These are phyloP conservation scores for Danio albolineatus DNA, from an alignment of 2,797 vertebrate genomes.

Conservation along the genomic window DNA sequence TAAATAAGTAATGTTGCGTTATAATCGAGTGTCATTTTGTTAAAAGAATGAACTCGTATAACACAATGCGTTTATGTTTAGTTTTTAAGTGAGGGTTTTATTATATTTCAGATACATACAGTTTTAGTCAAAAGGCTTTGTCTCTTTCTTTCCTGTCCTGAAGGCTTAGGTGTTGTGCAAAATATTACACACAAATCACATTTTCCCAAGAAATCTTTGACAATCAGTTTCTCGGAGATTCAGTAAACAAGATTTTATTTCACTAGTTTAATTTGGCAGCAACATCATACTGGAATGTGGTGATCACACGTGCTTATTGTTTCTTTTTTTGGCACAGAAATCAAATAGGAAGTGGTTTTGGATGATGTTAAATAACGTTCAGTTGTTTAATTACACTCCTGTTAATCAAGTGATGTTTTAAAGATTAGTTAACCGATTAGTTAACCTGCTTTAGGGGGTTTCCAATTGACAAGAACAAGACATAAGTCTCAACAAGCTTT, in stretches of 20 bases:
- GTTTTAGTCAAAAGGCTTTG: conserved; percentile 21
- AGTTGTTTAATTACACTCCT: background rate
- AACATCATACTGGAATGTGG: background rate
- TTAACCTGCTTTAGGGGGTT: conserved; percentile 14
- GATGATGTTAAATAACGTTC: background rate
- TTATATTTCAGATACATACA: background rate
- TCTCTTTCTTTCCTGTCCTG: background rate
- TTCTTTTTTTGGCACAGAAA: background rate
- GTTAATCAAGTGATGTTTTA: background rate
- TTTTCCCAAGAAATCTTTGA: background rate
- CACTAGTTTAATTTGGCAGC: background rate
- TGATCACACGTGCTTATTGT: conserved; percentile 24
- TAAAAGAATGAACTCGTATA: background rate
- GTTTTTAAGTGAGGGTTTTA: background rate
- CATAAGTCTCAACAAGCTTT: conserved; percentile 4
- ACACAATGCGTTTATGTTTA: background rate
- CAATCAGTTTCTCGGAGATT: background rate
- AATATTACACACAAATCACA: background rate
- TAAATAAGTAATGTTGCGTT: background rate
- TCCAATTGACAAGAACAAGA: background rate
- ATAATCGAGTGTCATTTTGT: background rate
- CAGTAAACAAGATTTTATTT: background rate
- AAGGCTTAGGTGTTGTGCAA: background rate
- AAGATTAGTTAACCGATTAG: background rate
- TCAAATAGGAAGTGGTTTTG: conserved; percentile 1